phyloP scores from a whole-genome alignment of 2,888 invertebrate genomes.

The Aspidapion aeneum region DNA sequence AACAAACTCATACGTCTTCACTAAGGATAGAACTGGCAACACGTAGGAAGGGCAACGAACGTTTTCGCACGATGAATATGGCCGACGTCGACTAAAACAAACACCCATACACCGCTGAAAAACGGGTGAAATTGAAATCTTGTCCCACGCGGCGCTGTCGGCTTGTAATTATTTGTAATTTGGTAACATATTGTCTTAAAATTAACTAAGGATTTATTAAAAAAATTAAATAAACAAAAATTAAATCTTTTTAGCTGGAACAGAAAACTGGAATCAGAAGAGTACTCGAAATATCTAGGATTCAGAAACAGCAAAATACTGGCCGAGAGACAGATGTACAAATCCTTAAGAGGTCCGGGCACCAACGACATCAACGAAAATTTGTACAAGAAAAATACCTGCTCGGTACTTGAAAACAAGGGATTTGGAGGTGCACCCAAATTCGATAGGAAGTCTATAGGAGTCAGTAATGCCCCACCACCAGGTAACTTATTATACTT shows the following conservation, averaged over 20 bases:
- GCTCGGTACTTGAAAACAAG: conserved; percentile 20
- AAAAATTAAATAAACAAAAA: too few species aligned
- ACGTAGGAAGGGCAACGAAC: too few species aligned
- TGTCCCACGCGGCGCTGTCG: too few species aligned
- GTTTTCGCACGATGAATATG: too few species aligned
- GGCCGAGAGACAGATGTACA: conserved; percentile 24
- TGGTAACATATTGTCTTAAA: too few species aligned
- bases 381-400: conserved; percentile 18
- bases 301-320: conserved; percentile 28
- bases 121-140: too few species aligned
- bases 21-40: too few species aligned
- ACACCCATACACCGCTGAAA: too few species aligned
- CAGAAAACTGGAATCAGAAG: conserved; percentile 28
- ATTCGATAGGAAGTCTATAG: conserved; percentile 12
- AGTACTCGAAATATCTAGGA: conserved; percentile 31
- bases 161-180: too few species aligned
- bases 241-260: conserved; percentile 34
- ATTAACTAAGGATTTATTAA: too few species aligned
- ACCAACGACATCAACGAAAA: conserved; percentile 25
- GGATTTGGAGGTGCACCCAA: conserved; percentile 28
- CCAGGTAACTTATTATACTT: conserved; percentile 25
- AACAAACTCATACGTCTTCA: too few species aligned
- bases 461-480: conserved; percentile 24
- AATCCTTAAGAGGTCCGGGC: conserved; percentile 31
- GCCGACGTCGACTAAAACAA: too few species aligned